Percentiles rank a stretch among this genome's conserved stretches.
Evolutionary conservation across 1,140 invertebrate genomes (phyloP).

Genomic region (Drosophila littoralis): DNA sequence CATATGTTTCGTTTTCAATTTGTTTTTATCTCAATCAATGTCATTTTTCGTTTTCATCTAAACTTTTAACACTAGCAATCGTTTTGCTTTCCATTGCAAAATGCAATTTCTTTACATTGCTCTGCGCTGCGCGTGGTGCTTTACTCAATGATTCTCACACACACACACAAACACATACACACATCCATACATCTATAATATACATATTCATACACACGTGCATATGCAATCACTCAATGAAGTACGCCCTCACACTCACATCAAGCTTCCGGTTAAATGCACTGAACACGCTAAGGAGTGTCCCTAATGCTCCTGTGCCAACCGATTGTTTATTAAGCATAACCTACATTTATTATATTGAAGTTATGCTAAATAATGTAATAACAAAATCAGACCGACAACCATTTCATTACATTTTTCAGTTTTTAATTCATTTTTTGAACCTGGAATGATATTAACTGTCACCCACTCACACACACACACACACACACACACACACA

Average conservation of each 20-base stretch:
- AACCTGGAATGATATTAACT: slow-evolving; percentile 63
- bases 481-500: slow-evolving; percentile 8
- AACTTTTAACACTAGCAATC: slow-evolving; percentile 47
- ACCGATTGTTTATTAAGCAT: slow-evolving; percentile 1
- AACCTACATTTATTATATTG: neutral
- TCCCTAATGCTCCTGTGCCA: neutral
- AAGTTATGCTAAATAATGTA: neutral
- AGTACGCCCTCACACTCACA: neutral
- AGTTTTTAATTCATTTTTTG: slow-evolving; percentile 11
- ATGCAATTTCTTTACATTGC: slow-evolving; percentile 40
- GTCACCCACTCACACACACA: slow-evolving; percentile 13
- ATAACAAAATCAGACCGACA: slow-evolving; percentile 33
- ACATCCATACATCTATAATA: slow-evolving; percentile 30
- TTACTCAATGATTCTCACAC: slow-evolving; percentile 36
- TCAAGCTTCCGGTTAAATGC: neutral
- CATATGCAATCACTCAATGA: slow-evolving; percentile 42
- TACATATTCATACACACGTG: slow-evolving; percentile 13
- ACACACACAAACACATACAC: slow-evolving; percentile 13
- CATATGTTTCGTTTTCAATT: slow-evolving; percentile 72
- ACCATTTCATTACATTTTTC: slow-evolving; percentile 7
- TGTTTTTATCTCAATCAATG: slow-evolving; percentile 38
- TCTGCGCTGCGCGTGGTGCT: slow-evolving; percentile 74
- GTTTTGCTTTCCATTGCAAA: slow-evolving; percentile 35
- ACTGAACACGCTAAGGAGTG: neutral
- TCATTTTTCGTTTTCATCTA: slow-evolving; percentile 33